Evolutionary conservation across 2,797 vertebrate species (phyloP), one percentile per base, ranked within the genome.

Genomic region (Catamblyrhynchus diadema): DNA sequence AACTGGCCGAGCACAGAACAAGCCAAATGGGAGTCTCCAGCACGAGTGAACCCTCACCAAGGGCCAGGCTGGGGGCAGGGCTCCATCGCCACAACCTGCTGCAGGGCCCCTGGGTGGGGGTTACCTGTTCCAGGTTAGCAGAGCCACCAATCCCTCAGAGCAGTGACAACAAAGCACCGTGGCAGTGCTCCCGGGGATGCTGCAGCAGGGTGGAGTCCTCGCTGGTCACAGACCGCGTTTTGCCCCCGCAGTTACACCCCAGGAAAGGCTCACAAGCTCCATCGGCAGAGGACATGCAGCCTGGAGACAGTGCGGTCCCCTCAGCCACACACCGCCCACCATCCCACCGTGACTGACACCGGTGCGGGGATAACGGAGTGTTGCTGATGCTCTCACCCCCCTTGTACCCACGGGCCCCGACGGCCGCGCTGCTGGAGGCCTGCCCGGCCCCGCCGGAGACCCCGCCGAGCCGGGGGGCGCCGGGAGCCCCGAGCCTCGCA

Each of bases 11-110:
- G 72, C 53, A 14, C 45, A 61, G n/a, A 59, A 27, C 50, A 23
- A 16, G 27, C 11, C 44, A 16, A 24, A 48, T 3, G 51, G 54
- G 75, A 85, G 64, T 7, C 30, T 66, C 67, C 86, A 69, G 30
- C 80, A 13, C 0, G 2, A 41, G 14, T 0, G 50, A 91, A 4
- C n/a, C 62, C 33, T 45, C 24, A 3, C 0, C 11, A 8, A 28
- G 28, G 41, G 44, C 33, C 6, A 53, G 48, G 10, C 2, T n/a
- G 54, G 62, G 2, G 50, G 59, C 67, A 60, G 62, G 50, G 77
- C 57, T 74, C 37, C 53, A 19, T 8, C 42, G 1, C 56, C 62
- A 3, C 30, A 5, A 6, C 45, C 27, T 1, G 62, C 67, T 33
- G 54, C 27, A 12, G 51, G 28, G 27, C 8, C 35, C 12, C 39